Conservation (phyloP, 1,140 invertebrate genomes). For the Mactra quadrangularis region DNA sequence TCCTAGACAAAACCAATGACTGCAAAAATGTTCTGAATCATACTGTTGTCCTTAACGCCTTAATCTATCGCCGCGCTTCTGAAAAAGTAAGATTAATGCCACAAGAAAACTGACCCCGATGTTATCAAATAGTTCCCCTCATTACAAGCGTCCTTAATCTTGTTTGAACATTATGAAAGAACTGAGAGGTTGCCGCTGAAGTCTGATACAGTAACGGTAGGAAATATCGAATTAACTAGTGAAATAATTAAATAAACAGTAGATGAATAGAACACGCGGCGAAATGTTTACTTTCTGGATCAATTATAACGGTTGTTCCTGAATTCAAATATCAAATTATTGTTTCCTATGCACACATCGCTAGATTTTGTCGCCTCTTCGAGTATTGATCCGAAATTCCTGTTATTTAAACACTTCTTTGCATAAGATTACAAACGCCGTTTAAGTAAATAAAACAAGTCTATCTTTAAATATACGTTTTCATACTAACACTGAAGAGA, state of each 20-base stretch:
- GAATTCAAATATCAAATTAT: too few relatives aligned
- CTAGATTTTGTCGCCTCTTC: neutral
- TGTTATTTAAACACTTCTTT: slow-evolving; percentile 42
- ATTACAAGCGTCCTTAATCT: too few relatives aligned
- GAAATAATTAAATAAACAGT: slow-evolving; percentile 45
- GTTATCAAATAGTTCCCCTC: too few relatives aligned
- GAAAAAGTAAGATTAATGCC: too few relatives aligned
- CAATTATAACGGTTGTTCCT: slow-evolving; percentile 21
- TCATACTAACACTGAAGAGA: too few relatives aligned
- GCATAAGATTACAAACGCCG: neutral
- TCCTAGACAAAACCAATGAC: too few relatives aligned
- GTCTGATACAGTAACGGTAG: slow-evolving; percentile 15
- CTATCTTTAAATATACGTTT: slow-evolving; percentile 15
- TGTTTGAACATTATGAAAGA: slow-evolving; percentile 1
- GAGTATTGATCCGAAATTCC: neutral
- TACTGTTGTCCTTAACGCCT: too few relatives aligned
- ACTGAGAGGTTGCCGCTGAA: neutral
- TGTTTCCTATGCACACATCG: too few relatives aligned
- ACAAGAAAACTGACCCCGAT: too few relatives aligned
- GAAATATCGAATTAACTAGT: slow-evolving; percentile 27
- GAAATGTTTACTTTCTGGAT: slow-evolving; percentile 14
- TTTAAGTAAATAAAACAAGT: slow-evolving; percentile 13
- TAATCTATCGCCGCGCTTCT: too few relatives aligned
- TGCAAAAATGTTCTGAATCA: too few relatives aligned
- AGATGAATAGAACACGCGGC: neutral